Base-by-base conservation (phyloP, 64 coral and sea anemone genomes). In the Actinia equina region DNA sequence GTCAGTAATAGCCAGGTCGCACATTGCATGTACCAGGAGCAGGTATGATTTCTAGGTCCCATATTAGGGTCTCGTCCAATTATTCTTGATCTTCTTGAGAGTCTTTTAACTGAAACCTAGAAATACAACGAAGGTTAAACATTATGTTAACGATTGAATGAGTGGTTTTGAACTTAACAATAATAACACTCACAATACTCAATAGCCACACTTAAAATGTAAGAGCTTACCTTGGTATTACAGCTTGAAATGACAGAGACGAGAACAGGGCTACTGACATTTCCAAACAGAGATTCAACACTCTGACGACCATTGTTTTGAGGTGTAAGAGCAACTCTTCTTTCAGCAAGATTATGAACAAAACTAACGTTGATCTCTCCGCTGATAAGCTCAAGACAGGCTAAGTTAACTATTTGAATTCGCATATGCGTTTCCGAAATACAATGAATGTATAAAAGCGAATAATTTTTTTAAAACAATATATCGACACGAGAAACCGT, bases 331-430 rank as follows among this genome's bases (percentile, higher is more conserved):
- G 71, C 67, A 43, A 91, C 71, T 27, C 65, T 55, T 61, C 83
- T 56, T 86, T 91, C 89, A 23, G 89, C 52, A 52, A 86, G 44
- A 54, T 91, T 91, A 46, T 81, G 6, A 3, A 91, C 13, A 58
- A 91, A 91, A 80, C 89, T 86, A 7, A 91, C 3, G 57, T 91
- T 83, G 79, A 86, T 78, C 56, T 91, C 30, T 15, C 70, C 69
- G 43, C 83, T 80, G 15, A 86, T 19, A 13, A 91, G 74, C 7
- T 91, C 70, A 13, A 91, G n/a, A 77, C 89, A 65, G 15, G 71
- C 19, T 19, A 91, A 86, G 84, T 49, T 42, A 0, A 20, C 7
- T 61, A 51, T 25, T 60, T 14, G 1, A 4, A 79, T 52, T 5
- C 2, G 20, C 20, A 86, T 79, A 37, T 91, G n/a, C 1, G 52